phyloP scores from a whole-genome alignment of 2,797 vertebrate genomes.

The Sardinella longiceps region DNA sequence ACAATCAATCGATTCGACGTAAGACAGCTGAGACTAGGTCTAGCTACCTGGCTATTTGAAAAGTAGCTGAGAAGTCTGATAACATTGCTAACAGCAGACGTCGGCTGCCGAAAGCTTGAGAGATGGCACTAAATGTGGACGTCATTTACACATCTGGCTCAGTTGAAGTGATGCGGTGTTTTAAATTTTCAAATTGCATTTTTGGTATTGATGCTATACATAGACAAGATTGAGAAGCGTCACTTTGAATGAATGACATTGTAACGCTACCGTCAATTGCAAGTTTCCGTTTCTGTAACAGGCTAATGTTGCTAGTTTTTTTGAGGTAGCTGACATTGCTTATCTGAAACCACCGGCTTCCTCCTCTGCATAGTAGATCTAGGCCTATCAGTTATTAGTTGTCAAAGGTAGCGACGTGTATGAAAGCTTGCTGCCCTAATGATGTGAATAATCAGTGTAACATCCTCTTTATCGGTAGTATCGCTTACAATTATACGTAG shows the following conservation, averaged over 20 bases:
- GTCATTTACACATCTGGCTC: neutral
- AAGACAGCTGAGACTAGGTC: neutral
- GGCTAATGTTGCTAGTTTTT: slow-evolving; percentile 12
- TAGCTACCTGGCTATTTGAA: neutral
- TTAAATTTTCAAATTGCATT: neutral
- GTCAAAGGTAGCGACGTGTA: neutral
- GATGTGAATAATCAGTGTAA: neutral
- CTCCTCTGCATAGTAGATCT: neutral
- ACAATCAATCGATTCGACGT: neutral
- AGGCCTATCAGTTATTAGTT: no score
- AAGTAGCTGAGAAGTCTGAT: neutral
- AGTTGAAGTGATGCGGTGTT: neutral
- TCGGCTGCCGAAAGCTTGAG: neutral
- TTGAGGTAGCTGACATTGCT: slow-evolving; percentile 5
- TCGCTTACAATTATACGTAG: neutral
- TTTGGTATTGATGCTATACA: neutral
- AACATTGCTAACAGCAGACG: neutral
- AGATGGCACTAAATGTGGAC: neutral
- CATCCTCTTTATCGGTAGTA: neutral
- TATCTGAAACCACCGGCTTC: neutral
- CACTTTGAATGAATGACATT: slow-evolving; percentile 16
- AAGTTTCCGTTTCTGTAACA: slow-evolving; percentile 6
- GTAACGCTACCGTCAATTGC: neutral
- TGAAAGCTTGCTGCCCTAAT: neutral
- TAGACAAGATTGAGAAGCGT: neutral